Evolutionary conservation across 2,113 vertebrate genomes (phyloP).

Genomic region (Sander vitreus): DNA sequence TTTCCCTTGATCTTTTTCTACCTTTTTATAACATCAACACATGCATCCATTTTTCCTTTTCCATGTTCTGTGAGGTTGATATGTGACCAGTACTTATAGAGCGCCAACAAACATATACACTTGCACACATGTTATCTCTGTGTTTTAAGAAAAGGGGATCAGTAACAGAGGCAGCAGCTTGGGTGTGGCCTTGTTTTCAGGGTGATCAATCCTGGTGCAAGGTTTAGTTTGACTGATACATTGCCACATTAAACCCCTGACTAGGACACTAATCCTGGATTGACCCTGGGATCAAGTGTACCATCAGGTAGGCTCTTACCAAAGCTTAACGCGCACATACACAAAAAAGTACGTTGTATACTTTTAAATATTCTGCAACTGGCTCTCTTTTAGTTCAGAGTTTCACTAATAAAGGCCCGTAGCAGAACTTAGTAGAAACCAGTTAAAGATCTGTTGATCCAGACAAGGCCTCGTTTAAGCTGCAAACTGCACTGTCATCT

Average conservation of each 20-base stretch:
- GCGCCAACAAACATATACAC: not conserved
- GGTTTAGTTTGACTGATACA: slow-evolving; percentile 49
- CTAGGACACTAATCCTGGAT: slow-evolving; percentile 67
- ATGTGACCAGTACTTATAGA: not conserved
- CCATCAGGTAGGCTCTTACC: slow-evolving; percentile 58
- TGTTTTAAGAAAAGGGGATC: slow-evolving; percentile 5
- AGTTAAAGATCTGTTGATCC: slow-evolving; percentile 21
- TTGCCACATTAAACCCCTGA: slow-evolving; percentile 61
- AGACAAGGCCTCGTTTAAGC: not conserved
- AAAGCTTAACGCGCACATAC: slow-evolving; percentile 36
- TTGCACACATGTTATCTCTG: not conserved
- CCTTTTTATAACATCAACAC: not conserved
- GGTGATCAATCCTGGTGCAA: slow-evolving; percentile 16
- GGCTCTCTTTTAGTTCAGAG: slow-evolving; percentile 62
- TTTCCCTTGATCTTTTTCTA: not conserved
- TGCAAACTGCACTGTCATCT: slow-evolving; percentile 26
- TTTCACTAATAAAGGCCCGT: slow-evolving; percentile 28
- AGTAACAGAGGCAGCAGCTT: slow-evolving; percentile 25
- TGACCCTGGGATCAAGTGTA: slow-evolving; percentile 65
- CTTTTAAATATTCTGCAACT: slow-evolving; percentile 69
- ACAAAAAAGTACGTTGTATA: slow-evolving; percentile 66
- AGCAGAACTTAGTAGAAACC: slow-evolving; percentile 6
- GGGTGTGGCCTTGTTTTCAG: slow-evolving; percentile 43
- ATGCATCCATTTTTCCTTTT: not conserved
- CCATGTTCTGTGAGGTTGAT: not conserved